phyloP scores from a whole-genome alignment of 2,888 invertebrate genomes.

The Ypsolopha sequella region DNA sequence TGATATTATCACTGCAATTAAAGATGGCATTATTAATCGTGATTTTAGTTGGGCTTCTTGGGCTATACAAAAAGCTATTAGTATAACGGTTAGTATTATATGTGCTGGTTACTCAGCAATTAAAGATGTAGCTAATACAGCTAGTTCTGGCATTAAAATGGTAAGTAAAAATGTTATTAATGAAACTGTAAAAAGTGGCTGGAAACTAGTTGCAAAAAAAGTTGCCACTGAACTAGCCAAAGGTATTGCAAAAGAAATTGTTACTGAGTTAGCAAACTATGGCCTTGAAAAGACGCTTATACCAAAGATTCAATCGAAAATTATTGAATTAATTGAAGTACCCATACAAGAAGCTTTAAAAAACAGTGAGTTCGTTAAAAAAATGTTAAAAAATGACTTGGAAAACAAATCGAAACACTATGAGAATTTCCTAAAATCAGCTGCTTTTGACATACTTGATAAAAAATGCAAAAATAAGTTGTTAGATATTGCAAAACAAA shows the following conservation, averaged over 20 bases:
- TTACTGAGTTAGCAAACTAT: slow-evolving; percentile 8
- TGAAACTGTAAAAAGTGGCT: slow-evolving; percentile 6
- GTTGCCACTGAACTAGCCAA: slow-evolving; percentile 10
- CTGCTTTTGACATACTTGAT: background rate
- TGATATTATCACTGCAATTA: slow-evolving; percentile 11
- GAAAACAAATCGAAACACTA: slow-evolving; percentile 8
- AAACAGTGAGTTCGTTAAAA: slow-evolving; percentile 6
- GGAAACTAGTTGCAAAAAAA: slow-evolving; percentile 9
- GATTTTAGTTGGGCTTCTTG: slow-evolving; percentile 11
- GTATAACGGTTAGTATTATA: slow-evolving; percentile 7
- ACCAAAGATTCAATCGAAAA: slow-evolving; percentile 8
- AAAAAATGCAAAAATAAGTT: background rate
- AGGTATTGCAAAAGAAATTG: slow-evolving; percentile 10
- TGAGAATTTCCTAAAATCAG: slow-evolving; percentile 7
- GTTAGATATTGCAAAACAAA: slow-evolving; percentile 3
- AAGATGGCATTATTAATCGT: slow-evolving; percentile 11
- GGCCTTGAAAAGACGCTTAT: slow-evolving; percentile 9
- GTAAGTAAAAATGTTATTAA: slow-evolving; percentile 8
- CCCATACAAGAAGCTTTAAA: slow-evolving; percentile 7
- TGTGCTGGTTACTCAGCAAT: slow-evolving; percentile 10
- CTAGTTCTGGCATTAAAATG: slow-evolving; percentile 7
- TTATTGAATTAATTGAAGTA: slow-evolving; percentile 8
- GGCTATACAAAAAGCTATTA: slow-evolving; percentile 11
- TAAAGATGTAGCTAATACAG: slow-evolving; percentile 10
- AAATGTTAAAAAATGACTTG: slow-evolving; percentile 8